Evolutionary conservation across 2,113 vertebrate genomes (phyloP), one percentile per base, ranked within the genome.

Genomic region (Promerops cafer): DNA sequence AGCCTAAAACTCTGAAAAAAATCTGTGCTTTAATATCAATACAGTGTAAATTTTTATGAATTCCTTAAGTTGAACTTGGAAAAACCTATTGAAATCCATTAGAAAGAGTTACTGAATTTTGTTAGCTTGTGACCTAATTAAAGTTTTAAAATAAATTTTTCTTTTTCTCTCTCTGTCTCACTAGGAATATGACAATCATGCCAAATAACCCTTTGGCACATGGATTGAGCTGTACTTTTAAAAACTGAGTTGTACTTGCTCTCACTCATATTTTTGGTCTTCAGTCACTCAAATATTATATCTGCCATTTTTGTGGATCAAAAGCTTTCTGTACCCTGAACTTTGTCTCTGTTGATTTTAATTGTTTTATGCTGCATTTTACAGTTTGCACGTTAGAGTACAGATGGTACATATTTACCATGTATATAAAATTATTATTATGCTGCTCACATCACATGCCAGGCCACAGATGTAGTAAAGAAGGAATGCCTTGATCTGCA

Each of bases 401-500:
- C 95, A 96, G 93, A 95, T 97, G 95, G 95, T 96, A 96, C 87
- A 93, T 96, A 96, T 95, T 96, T 97, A 28, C 85, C 79, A 86
- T 54, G 77, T 94, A 97, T 92, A 94, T 16, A 86, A 94, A 96
- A 90, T 75, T 90, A 95, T 94, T 94, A 91, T 88, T 94, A 90
- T 95, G 63, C 75, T 80, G 75, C 87, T 97, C 85, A 96, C 94
- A 96, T 96, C 89, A 56, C 47, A 66, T 90, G 94, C 93, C 93
- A 96, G 92, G 79, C 89, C 9, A 9, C 82, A 94, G 75, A 93
- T 94, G 85, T 54, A 94, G 68, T 81, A 91, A 77, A 90, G 79
- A 65, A 96, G 39, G 92, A 96, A 97, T 97, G 96, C 94, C 93
- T 96, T 96, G 92, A 96, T 96, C 82, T 83, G 64, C 75, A 88